Conservation (phyloP, 2,797 vertebrate genomes). For the Otus scops region DNA sequence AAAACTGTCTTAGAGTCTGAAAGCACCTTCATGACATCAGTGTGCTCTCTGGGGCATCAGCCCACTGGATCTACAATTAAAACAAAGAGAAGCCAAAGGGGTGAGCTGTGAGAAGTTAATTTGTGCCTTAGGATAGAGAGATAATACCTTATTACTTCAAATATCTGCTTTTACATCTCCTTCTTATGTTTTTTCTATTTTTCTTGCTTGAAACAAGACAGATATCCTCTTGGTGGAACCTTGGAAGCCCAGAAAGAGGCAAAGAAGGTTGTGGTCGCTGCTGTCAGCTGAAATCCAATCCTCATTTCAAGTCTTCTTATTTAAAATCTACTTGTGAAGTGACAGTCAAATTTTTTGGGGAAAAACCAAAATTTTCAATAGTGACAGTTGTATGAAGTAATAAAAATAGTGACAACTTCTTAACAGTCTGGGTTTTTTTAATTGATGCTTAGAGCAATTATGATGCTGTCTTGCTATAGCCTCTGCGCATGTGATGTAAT, state of each 20-base stretch:
- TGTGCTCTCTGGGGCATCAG: background rate
- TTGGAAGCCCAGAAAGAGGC: background rate
- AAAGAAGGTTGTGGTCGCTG: background rate
- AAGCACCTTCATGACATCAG: background rate
- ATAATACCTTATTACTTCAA: background rate
- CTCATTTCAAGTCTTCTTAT: background rate
- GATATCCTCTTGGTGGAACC: background rate
- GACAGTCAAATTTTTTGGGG: background rate
- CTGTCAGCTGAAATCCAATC: background rate
- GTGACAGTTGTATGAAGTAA: background rate
- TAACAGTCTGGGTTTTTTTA: background rate
- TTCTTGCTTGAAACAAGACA: background rate
- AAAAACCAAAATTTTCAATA: background rate
- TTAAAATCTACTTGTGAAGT: background rate
- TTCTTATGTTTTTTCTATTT: background rate
- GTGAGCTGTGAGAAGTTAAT: background rate
- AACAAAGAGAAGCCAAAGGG: background rate
- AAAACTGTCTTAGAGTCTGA: background rate
- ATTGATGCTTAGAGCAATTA: background rate
- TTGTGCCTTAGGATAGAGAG: background rate
- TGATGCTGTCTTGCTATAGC: background rate
- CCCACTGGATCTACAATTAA: background rate
- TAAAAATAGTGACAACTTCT: background rate
- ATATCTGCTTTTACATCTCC: background rate
- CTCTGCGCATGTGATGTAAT: background rate